Base-by-base conservation (phyloP, 2,113 vertebrate species). In the Anguilla japonica region DNA sequence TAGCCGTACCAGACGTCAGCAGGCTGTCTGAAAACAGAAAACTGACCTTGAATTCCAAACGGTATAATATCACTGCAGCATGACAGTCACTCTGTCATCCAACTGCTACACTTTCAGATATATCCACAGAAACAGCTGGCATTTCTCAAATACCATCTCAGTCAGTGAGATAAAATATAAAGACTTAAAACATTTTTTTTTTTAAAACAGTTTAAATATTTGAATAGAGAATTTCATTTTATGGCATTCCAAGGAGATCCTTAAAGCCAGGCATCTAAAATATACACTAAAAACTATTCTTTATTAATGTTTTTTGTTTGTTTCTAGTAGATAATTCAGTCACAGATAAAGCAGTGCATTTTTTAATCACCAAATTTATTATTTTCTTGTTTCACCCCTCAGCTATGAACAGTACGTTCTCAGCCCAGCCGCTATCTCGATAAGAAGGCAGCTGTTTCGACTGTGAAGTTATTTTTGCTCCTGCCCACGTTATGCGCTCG, bases 1-100 rank as follows among this genome's bases (percentile, higher is more conserved):
- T 67, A 67, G 29, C 75, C 29, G 78, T 50, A 20, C 26, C 40
- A 41, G 50, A 81, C 50, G 18, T 41, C 18, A 34, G 41, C 75
- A 40, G n/a, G 22, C 9, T 39, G 60, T 60, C 53, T 53, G 20
- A 60, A 85, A 41, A 29, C 84, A 81, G 84, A 41, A 57, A 50
- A 41, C 50, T 26, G n/a, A 60, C 26, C 57, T 26, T 85, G 50
- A 11, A 60, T 78, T 63, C 80, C 60, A 79, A 34, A 57, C 39
- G 84, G n/a, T 57, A 39, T 9, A 81, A 60, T 57, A 60, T 41
- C 16, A 81, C 53, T 60, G 29, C 40, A 41, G 79, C 34, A 56
- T n/a, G 83, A 79, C 16, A 81, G 80, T 41, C 56, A 81, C 53
- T 81, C 39, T 50, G 26, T 85, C 53, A 43, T 85, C 67, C 78